Conservation (phyloP, 2,888 invertebrate species). For the Zygogramma bicolorata region DNA sequence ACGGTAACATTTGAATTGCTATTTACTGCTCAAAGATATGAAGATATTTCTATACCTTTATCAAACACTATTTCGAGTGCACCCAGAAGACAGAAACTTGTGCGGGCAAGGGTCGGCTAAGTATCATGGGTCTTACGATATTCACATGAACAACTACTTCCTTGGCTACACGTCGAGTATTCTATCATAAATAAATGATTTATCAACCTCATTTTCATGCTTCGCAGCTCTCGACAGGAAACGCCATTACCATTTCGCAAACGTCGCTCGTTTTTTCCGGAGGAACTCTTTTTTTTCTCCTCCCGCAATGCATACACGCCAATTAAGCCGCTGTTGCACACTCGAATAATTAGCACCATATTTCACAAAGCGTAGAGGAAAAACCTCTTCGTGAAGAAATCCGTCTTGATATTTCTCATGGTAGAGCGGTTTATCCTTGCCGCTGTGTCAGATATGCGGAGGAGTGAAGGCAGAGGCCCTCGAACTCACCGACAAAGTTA, state of each 20-base stretch:
- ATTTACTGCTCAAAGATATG: too few relatives aligned
- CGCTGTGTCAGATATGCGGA: constrained; percentile 50
- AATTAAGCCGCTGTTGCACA: constrained; percentile 25
- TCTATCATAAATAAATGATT: too few relatives aligned
- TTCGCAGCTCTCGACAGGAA: too few relatives aligned
- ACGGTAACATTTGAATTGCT: too few relatives aligned
- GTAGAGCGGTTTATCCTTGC: constrained; percentile 42
- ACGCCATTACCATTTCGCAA: not conserved
- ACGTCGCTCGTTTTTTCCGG: not conserved
- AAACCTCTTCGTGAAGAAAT: constrained; percentile 30
- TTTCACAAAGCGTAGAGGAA: constrained; percentile 33
- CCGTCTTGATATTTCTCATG: constrained; percentile 38
- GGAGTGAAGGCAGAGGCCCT: constrained; percentile 54
- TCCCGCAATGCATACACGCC: constrained; percentile 20
- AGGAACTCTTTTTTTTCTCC: not conserved
- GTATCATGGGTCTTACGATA: too few relatives aligned
- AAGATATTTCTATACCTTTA: too few relatives aligned
- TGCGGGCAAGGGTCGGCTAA: too few relatives aligned
- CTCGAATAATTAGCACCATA: constrained; percentile 22
- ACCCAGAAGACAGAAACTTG: too few relatives aligned
- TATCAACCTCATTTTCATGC: not conserved
- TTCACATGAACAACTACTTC: too few relatives aligned
- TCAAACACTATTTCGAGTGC: too few relatives aligned
- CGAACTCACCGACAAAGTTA: constrained; percentile 65
- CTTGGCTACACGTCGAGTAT: too few relatives aligned